Percentiles rank a stretch among this genome's conserved stretches.
Conservation (phyloP, 2,797 vertebrate species). For the Ficedula albicollis region DNA sequence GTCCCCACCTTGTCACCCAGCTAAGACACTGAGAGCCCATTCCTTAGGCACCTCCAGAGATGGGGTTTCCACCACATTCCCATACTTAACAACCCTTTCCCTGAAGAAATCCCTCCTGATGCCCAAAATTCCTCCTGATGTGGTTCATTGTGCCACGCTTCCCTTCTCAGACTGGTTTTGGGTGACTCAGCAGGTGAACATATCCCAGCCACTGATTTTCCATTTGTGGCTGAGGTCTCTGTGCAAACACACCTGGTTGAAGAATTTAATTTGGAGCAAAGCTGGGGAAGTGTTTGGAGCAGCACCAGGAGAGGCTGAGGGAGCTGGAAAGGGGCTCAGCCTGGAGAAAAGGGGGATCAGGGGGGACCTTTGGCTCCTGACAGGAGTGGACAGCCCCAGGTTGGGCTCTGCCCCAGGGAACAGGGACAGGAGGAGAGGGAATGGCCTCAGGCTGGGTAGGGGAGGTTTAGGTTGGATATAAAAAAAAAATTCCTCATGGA, state of each 20-base stretch:
- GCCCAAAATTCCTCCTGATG: neutral
- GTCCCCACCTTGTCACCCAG: neutral
- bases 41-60: neutral
- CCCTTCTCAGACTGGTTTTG: neutral
- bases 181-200: neutral
- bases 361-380: too few relatives aligned
- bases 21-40: too few relatives aligned
- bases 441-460: too few relatives aligned
- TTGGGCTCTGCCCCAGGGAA: neutral
- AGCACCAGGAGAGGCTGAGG: rapidly evolving
- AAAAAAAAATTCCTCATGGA: neutral
- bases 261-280: neutral
- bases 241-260: neutral
- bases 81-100: neutral
- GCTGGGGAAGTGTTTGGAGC: neutral
- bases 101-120: neutral
- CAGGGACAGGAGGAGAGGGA: neutral
- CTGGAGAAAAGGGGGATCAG: neutral
- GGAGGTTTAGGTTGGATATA: too few relatives aligned
- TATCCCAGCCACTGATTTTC: rapidly evolving
- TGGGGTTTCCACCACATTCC: neutral
- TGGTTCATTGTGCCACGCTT: rapidly evolving
- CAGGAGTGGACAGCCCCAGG: neutral
- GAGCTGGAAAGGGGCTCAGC: neutral
- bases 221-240: rapidly evolving